Conservation (phyloP, 2,113 vertebrate species). For the Vulpes lagopus region DNA sequence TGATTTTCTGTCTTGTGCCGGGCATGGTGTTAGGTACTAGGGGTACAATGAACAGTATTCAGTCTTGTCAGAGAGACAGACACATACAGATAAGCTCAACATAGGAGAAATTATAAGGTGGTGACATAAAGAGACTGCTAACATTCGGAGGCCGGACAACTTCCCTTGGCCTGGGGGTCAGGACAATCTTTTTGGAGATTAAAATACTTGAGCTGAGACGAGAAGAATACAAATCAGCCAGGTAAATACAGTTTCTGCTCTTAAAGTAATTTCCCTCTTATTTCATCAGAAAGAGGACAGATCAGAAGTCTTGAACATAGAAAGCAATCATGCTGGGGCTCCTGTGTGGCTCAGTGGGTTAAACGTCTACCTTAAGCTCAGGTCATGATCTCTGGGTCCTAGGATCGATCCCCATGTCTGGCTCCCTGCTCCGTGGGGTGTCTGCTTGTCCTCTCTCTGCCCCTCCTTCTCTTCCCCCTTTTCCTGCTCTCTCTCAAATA, state of each 20-base stretch:
- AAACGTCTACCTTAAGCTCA: neutral
- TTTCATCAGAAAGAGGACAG: slow-evolving; percentile 4
- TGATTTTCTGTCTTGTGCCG: neutral
- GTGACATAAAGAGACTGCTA: neutral
- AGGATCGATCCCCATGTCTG: neutral
- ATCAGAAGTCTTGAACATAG: slow-evolving; percentile 29
- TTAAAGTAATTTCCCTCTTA: slow-evolving; percentile 30
- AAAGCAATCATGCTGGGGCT: neutral
- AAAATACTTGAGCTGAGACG: neutral
- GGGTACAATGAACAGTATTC: neutral
- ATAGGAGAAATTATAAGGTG: neutral
- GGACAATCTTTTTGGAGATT: neutral
- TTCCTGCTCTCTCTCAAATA: neutral
- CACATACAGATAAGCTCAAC: neutral
- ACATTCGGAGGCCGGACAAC: neutral
- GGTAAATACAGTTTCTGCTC: neutral
- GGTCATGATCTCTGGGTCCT: neutral
- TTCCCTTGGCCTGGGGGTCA: neutral
- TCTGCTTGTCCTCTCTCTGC: neutral
- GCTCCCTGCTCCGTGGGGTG: neutral
- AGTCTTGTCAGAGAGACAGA: neutral
- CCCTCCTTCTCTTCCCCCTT: neutral
- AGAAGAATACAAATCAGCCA: neutral
- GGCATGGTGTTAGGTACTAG: neutral
- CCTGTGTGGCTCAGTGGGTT: neutral